Evolutionary conservation across 2,113 vertebrate species (phyloP).

Genomic region (Dermatemys mawii): DNA sequence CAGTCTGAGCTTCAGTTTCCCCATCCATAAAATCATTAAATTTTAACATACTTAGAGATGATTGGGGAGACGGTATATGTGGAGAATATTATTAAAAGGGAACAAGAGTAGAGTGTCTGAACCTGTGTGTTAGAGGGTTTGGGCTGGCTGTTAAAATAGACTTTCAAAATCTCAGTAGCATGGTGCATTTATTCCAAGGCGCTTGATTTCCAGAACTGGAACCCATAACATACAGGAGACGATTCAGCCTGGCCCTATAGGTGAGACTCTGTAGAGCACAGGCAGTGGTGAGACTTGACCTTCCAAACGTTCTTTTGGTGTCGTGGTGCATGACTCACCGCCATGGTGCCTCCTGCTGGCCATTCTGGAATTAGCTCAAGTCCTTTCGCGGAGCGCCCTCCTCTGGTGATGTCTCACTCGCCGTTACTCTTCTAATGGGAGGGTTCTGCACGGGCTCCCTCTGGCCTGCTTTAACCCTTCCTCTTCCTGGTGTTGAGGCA

Average conservation of each 20-base stretch:
- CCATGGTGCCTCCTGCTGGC: too few species aligned
- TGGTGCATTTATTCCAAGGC: neutral
- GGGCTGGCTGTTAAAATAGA: fast-evolving
- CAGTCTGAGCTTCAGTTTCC: fast-evolving
- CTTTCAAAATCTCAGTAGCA: neutral
- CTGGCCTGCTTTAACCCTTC: too few species aligned
- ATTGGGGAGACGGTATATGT: fast-evolving
- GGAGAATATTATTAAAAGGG: neutral
- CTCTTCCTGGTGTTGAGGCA: too few species aligned
- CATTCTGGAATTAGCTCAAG: too few species aligned
- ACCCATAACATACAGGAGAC: fast-evolving
- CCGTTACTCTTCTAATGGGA: too few species aligned
- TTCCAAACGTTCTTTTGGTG: fast-evolving
- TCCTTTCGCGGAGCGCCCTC: too few species aligned
- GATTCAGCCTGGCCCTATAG: fast-evolving
- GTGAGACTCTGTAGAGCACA: fast-evolving
- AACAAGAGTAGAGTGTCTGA: fast-evolving
- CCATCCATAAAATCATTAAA: fast-evolving
- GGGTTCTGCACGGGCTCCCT: too few species aligned
- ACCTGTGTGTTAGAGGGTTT: fast-evolving
- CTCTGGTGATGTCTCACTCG: too few species aligned
- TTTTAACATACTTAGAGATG: fast-evolving
- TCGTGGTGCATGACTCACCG: too few species aligned
- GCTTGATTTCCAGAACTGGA: neutral
- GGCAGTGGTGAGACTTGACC: fast-evolving